Base-by-base conservation (phyloP, 1,140 invertebrate genomes). In the Bombus cullumanus region DNA sequence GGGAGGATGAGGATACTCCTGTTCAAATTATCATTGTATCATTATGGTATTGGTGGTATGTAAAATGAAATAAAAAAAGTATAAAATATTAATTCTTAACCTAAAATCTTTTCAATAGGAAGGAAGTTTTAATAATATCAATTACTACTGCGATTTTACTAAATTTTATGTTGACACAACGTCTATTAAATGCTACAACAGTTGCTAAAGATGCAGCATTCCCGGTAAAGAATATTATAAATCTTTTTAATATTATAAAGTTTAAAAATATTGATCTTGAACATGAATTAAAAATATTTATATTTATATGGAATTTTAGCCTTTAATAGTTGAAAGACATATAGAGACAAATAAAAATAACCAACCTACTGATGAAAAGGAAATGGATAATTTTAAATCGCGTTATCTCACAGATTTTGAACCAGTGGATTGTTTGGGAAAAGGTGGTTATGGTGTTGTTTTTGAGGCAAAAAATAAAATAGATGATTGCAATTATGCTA, bases 401-500 rank as follows among this genome's bases (percentile, higher is more conserved):
- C 97, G 98, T 80, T 99, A 98, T 94, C 95, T 97, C 77, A 97
- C 96, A 31, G 98, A 99, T 92, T 99, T 99, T 95, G 97, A 98
- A 47, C 97, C 98, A 13, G 94, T 99, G 59, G 95, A 97, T 83
- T 97, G 98, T 89, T 95, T 99, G 1, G 99, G 99, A 1, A 97
- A 97, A 92, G 99, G 99, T n/a, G 99, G 99, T 0, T 99, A 99
- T 95, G 99, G 99, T 1, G 97, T 99, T 37, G 99, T 99, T 0
- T 99, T 99, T 95, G 98, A 99, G 94, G 98, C 98, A 0, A 97
- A 96, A 93, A 99, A 99, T 94, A 99, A 98, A 95, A 97, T 99
- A 79, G 99, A 99, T 94, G 98, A 99, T 92, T 98, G 98, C 91
- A 96, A 97, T 88, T 99, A 99, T 96, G 99, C 99, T 37, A 97